These are phyloP conservation scores for Bombus balteatus DNA, from an alignment of 1,140 invertebrate genomes.

Conservation along the genomic window DNA sequence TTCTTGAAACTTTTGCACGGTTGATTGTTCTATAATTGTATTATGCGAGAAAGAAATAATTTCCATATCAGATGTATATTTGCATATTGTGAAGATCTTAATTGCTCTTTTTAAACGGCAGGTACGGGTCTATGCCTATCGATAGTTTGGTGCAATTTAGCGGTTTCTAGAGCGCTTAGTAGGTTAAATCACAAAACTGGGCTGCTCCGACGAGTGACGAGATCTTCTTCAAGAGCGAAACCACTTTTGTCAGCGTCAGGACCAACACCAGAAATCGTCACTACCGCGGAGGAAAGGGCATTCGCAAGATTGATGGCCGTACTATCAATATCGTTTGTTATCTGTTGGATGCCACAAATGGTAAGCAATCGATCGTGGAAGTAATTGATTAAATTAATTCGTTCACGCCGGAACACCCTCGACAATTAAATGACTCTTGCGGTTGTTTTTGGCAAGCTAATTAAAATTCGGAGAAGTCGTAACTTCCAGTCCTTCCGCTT, in stretches of 20 bases:
- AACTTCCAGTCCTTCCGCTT: background rate
- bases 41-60: too few relatives aligned
- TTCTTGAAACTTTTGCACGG: too few relatives aligned
- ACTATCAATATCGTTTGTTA: conserved; percentile 90
- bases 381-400: conserved; percentile 25
- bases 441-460: conserved; percentile 15
- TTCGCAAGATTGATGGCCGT: conserved; percentile 93
- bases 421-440: conserved; percentile 2
- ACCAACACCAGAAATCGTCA: conserved; percentile 78
- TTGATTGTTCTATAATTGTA: too few relatives aligned
- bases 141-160: conserved; percentile 91
- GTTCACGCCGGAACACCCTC: background rate
- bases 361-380: conserved; percentile 81
- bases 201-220: conserved; percentile 78
- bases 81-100: background rate
- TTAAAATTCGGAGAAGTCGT: conserved; percentile 9
- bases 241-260: conserved; percentile 73
- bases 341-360: conserved; percentile 94
- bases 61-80: too few relatives aligned
- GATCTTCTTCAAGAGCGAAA: conserved; percentile 75
- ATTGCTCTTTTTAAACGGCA: conserved; percentile 73
- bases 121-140: conserved; percentile 88
- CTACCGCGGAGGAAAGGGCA: conserved; percentile 90
- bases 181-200: conserved; percentile 83
- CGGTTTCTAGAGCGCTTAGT: conserved; percentile 90